Base-by-base conservation (phyloP, 30 jellyfish, hydroid and myxozoan species). In the Pseudorhiza aurosa region DNA sequence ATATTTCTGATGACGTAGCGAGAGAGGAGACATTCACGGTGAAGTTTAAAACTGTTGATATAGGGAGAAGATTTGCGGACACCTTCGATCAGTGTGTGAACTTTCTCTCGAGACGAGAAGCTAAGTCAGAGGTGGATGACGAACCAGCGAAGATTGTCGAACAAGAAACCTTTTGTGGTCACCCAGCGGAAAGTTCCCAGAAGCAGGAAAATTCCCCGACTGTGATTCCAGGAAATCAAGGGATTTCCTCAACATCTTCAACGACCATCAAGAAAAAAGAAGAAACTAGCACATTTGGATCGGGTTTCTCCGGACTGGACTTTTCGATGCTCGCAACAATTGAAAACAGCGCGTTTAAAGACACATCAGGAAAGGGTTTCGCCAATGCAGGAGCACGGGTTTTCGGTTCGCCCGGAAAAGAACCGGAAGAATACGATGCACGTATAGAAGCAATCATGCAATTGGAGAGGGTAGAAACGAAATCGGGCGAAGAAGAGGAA, bases 401-500 rank as follows among this genome's bases (percentile, higher is more conserved):
- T 43, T 49, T 50, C 32, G 65, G 67, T 24, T 1, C 72, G 11
- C 21, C 25, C 12, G 70, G 19, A 4, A 33, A 22, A 28, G 87
- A 42, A 8, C 81, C 59, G 36, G 87, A 55, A 9, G 95, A 81
- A 33, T 47, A 45, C 30, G 86, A 79, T 32, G 64, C 87, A 2
- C 78, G 71, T 27, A 72, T 68, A 33, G 96, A 84, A 24, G 95
- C 98, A 36, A 71, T 91, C 31, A 95, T 91, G 62, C 92, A 85
- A 64, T 59, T 91, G 29, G 47, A 76, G 32, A 36, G 74, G 33
- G 87, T 91, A 14, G 88, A 75, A 36, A 75, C 64, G 53, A 58
- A 50, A 33, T 86, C 86, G 18, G 95, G 98, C 6, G 98, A 91
- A 53, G 98, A 85, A 68, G 88, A 84, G 12, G 98, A 84, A 42